These are phyloP conservation scores for Drosophila diplacantha DNA, from an alignment of 2,888 invertebrate genomes.

Conservation along the genomic window DNA sequence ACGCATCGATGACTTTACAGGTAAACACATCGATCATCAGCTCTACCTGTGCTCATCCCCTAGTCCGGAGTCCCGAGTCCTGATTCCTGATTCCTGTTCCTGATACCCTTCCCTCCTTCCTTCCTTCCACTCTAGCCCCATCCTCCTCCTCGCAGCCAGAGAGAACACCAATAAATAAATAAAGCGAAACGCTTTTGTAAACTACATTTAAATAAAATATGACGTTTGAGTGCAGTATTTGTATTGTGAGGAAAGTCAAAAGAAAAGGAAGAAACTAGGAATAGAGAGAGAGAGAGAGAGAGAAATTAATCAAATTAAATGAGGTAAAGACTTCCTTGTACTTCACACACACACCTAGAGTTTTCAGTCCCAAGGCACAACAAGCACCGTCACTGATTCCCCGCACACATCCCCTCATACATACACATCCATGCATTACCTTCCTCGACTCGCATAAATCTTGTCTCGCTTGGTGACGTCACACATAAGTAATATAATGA, in stretches of 20 bases:
- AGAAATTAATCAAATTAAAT: conserved; percentile 22
- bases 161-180: conserved; percentile 42
- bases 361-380: conserved; percentile 23
- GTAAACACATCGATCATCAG: conserved; percentile 3
- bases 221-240: conserved; percentile 9
- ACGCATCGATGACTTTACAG: conserved; percentile 1
- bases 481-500: conserved; percentile 37
- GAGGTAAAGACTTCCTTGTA: conserved; percentile 34
- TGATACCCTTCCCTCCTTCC: background rate
- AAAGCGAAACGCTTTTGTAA: conserved; percentile 61
- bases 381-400: conserved; percentile 27
- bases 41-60: background rate
- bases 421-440: conserved; percentile 4
- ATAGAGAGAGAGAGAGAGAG: background rate
- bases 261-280: background rate
- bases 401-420: background rate
- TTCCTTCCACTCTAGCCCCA: conserved; percentile 16
- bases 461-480: conserved; percentile 33
- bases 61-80: too few species aligned
- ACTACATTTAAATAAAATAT: conserved; percentile 26
- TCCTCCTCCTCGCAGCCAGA: conserved; percentile 40
- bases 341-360: conserved; percentile 18
- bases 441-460: conserved; percentile 36
- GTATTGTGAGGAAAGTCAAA: conserved; percentile 10
- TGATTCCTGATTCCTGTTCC: background rate